Evolutionary conservation across 2,113 vertebrate species (phyloP).

Genomic region (Chloropsis hardwickii): DNA sequence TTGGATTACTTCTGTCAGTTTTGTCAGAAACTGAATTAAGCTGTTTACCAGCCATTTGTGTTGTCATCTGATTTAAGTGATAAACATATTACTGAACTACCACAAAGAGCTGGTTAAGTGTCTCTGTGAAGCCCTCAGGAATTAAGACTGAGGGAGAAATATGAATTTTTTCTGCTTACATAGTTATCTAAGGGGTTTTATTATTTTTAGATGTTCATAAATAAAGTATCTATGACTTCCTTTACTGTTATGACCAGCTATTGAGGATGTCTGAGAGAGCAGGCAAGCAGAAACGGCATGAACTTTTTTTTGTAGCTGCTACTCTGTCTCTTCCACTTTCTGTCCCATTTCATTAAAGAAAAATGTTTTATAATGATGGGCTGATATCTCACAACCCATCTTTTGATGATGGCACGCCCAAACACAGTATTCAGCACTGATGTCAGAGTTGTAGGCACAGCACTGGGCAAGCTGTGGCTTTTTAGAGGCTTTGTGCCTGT

Average conservation of each 20-base stretch:
- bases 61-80: background rate
- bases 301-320: background rate
- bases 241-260: background rate
- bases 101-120: background rate
- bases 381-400: background rate
- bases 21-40: background rate
- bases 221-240: background rate
- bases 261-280: background rate
- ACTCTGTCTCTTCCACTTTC: background rate
- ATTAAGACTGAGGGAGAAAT: background rate
- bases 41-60: background rate
- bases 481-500: background rate
- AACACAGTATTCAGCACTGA: fast-evolving
- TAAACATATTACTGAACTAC: background rate
- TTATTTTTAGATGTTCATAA: background rate
- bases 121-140: background rate
- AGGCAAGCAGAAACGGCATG: background rate
- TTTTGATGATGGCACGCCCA: background rate
- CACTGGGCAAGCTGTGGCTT: background rate
- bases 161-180: background rate
- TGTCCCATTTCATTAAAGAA: background rate
- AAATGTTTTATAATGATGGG: background rate
- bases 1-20: background rate
- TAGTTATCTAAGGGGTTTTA: background rate
- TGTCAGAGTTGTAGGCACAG: background rate